phyloP scores from a whole-genome alignment of 2,888 invertebrate species.

The Nemurella pictetii region DNA sequence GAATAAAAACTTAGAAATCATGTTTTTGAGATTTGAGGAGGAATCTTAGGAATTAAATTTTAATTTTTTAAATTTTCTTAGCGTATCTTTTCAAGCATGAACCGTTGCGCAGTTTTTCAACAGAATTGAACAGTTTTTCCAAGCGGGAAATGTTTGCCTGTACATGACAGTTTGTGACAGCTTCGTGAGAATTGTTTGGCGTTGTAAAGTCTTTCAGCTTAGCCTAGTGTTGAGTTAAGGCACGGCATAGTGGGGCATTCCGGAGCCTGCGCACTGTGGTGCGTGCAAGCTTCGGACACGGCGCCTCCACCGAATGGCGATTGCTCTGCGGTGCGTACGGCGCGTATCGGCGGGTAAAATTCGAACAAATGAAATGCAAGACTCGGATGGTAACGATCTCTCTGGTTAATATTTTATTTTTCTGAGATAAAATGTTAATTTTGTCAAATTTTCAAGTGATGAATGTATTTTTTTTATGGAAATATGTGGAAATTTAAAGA shows the following conservation, averaged over 20 bases:
- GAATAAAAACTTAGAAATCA: too few species aligned
- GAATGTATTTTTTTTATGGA: neutral
- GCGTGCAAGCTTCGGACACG: neutral
- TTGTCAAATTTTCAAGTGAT: neutral
- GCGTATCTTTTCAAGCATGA: too few species aligned
- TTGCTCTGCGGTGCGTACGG: too few species aligned
- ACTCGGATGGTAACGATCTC: neutral
- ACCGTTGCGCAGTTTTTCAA: too few species aligned
- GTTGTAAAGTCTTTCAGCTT: neutral
- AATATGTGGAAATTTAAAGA: too few species aligned
- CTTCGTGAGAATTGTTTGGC: too few species aligned
- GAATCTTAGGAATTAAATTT: too few species aligned
- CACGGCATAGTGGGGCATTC: neutral
- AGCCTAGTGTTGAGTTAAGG: neutral
- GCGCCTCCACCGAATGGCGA: neutral
- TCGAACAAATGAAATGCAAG: neutral
- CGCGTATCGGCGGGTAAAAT: neutral
- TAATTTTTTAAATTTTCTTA: too few species aligned
- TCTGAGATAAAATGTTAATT: neutral
- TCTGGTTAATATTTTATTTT: neutral
- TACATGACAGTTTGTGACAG: too few species aligned
- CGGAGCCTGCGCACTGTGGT: neutral
- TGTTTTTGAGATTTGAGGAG: too few species aligned
- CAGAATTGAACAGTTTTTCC: too few species aligned
- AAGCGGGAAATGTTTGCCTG: too few species aligned